Percentiles rank a stretch among this genome's conserved stretches.
Evolutionary conservation across 2,888 invertebrate species (phyloP).

Genomic region (Heliconius sara): DNA sequence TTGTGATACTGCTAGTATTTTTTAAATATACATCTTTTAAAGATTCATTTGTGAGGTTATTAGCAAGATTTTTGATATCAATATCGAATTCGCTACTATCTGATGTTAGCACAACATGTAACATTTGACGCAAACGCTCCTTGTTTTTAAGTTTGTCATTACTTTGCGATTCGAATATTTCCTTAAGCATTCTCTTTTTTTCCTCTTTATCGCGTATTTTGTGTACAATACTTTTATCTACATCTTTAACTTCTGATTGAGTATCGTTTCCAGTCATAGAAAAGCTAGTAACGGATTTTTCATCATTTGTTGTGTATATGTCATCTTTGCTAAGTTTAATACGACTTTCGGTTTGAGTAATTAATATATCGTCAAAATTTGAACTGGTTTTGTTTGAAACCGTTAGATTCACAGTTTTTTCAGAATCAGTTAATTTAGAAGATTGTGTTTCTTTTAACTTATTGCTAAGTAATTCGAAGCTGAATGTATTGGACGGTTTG

Average conservation of each 20-base stretch:
- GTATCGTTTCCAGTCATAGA: constrained; percentile 34
- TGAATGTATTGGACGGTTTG: constrained; percentile 26
- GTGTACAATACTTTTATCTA: constrained; percentile 44
- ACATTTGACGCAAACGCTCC: constrained; percentile 57
- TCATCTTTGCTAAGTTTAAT: constrained; percentile 28
- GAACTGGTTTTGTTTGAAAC: constrained; percentile 24
- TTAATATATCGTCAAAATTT: constrained; percentile 17
- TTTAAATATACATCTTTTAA: constrained; percentile 58
- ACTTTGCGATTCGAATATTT: constrained; percentile 60
- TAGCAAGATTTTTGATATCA: constrained; percentile 52
- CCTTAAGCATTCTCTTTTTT: constrained; percentile 64
- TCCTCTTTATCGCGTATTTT: constrained; percentile 55
- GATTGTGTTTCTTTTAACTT: constrained; percentile 42
- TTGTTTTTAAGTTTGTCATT: constrained; percentile 54
- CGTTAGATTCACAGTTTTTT: constrained; percentile 39
- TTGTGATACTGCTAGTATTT: constrained; percentile 62
- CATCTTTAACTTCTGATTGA: constrained; percentile 26
- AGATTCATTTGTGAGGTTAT: constrained; percentile 59
- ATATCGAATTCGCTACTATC: constrained; percentile 62
- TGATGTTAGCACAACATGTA: constrained; percentile 64
- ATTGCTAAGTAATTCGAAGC: constrained; percentile 34
- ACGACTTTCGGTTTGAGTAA: constrained; percentile 14
- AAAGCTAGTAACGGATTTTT: constrained; percentile 39
- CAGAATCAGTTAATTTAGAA: constrained; percentile 42
- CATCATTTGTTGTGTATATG: constrained; percentile 24